Percentiles rank a stretch among this genome's conserved stretches.
These are phyloP conservation scores for Andrena minutula DNA, from an alignment of 2,888 invertebrate genomes.

Conservation along the genomic window DNA sequence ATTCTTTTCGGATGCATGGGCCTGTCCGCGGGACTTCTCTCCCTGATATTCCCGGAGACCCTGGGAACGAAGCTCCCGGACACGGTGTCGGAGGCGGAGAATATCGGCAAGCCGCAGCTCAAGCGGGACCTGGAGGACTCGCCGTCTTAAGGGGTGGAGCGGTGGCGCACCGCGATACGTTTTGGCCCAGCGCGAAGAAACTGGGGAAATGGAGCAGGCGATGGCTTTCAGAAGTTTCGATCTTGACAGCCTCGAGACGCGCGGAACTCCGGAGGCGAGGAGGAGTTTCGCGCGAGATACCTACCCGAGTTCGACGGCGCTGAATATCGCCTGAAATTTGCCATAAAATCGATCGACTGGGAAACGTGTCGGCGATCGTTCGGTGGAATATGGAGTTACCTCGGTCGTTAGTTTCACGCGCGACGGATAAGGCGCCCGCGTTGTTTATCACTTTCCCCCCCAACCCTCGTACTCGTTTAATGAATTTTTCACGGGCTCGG, in stretches of 20 bases:
- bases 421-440: neutral
- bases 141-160: slow-evolving; percentile 47
- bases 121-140: slow-evolving; percentile 51
- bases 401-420: neutral
- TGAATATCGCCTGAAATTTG: slow-evolving; percentile 5
- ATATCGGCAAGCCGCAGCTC: slow-evolving; percentile 80
- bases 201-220: neutral
- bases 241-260: slow-evolving; percentile 14
- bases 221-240: slow-evolving; percentile 17
- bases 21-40: slow-evolving; percentile 87
- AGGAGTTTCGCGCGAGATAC: neutral
- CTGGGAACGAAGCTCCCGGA: slow-evolving; percentile 88
- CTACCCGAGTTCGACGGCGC: too few relatives aligned
- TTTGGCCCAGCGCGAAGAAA: slow-evolving; percentile 2
- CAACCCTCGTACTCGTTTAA: slow-evolving; percentile 4
- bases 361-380: neutral
- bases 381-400: slow-evolving; percentile 5
- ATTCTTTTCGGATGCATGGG: slow-evolving; percentile 89
- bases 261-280: neutral
- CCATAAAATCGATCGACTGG: slow-evolving; percentile 17
- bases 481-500: slow-evolving; percentile 29
- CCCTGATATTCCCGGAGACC: slow-evolving; percentile 90
- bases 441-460: slow-evolving; percentile 3
- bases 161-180: slow-evolving; percentile 15
- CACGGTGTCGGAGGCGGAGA: slow-evolving; percentile 90